Base-by-base conservation (phyloP, 2,113 vertebrate genomes). In the Chloropsis cyanopogon region DNA sequence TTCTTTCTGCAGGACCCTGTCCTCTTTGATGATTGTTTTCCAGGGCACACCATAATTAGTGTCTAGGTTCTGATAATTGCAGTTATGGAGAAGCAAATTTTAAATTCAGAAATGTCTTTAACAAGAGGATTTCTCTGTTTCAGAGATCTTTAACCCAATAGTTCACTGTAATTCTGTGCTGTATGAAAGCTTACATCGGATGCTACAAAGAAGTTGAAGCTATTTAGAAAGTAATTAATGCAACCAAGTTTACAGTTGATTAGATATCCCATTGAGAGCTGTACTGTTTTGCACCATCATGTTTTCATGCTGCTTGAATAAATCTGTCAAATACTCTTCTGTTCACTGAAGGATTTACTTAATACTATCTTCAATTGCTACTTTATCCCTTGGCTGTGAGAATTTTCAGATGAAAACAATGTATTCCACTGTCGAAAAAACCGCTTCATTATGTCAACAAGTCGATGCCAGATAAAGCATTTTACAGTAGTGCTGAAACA, bases 291-390 rank as follows among this genome's bases (percentile, higher is more conserved):
- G 68, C 54, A 35, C 63, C 35, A 1, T 88, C 60, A 59, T 94
- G 79, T 90, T 94, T 90, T 94, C 82, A 66, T 75, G 79, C 82
- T 91, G 3, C 59, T 73, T 85, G 59, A 95, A 86, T 89, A 90
- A 91, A 87, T 89, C 82, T 82, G 82, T 80, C 54, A 86, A 10
- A 94, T 90, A 91, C 35, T 95, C 85, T 85, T 93, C 86, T 85
- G 59, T 65, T 94, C 75, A 47, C 25, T 86, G 87, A 90, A 82
- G 82, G 77, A 49, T 47, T 92, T 95, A 28, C 79, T 83, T 81
- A 78, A 54, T 56, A 37, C 59, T 64, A 1, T 81, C 76, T 90
- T 94, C 85, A 73, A 6, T 54, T 88, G 31, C 76, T 82, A 63
- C 65, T 82, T 91, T 78, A 61, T 85, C 46, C 33, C 54, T 92